Evolutionary conservation across 2,797 vertebrate species (phyloP).

Genomic region (Anguilla obscura): DNA sequence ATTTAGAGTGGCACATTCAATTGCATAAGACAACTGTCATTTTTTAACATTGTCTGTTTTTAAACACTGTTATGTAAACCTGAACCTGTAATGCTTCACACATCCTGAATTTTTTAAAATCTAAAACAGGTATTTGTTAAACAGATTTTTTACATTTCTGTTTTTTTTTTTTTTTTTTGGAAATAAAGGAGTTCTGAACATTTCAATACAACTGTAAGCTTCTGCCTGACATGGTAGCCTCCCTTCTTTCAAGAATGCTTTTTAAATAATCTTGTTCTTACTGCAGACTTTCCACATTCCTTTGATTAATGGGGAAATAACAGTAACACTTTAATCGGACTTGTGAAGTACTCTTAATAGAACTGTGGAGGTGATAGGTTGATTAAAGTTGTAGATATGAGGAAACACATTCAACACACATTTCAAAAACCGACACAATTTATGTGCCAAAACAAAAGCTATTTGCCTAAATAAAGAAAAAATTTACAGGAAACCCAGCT

Average conservation of each 20-base stretch:
- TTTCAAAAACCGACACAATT: too few species aligned
- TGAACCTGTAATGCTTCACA: not conserved
- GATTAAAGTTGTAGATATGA: not conserved
- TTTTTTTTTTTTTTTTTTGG: too few species aligned
- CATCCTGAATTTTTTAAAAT: not conserved
- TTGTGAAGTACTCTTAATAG: not conserved
- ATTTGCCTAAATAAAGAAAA: too few species aligned
- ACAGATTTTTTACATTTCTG: too few species aligned
- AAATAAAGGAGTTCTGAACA: not conserved
- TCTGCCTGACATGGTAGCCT: not conserved
- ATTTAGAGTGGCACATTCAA: too few species aligned
- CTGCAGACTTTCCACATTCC: not conserved
- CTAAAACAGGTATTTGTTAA: not conserved
- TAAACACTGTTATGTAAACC: not conserved
- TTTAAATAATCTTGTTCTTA: not conserved
- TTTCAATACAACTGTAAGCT: not conserved
- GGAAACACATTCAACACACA: too few species aligned
- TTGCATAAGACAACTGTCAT: too few species aligned
- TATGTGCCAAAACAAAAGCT: too few species aligned
- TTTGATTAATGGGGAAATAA: too few species aligned
- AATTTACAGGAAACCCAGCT: too few species aligned
- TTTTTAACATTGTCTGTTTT: not conserved
- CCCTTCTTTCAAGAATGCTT: not conserved
- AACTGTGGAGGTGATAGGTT: not conserved
- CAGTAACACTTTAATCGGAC: too few species aligned